Evolutionary conservation across 2,113 vertebrate genomes (phyloP).

Genomic region (Eudyptes chrysolophus): DNA sequence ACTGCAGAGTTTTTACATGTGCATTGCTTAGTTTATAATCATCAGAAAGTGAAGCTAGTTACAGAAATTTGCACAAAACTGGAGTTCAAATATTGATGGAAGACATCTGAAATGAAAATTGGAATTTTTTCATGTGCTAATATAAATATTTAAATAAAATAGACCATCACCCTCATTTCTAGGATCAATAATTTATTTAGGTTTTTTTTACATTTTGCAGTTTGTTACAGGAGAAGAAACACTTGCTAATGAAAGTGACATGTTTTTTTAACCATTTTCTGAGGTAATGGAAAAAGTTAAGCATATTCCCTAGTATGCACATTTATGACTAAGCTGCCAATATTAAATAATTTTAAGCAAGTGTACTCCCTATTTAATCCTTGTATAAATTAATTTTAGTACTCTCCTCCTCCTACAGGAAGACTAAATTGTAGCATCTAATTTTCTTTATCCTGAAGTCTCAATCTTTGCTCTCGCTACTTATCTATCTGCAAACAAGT

Average conservation of each 20-base stretch:
- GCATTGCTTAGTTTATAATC: background rate
- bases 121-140: background rate
- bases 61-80: background rate
- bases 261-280: constrained; percentile 12
- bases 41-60: background rate
- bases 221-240: constrained; percentile 62
- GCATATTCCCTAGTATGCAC: constrained; percentile 10
- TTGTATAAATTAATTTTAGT: background rate
- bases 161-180: background rate
- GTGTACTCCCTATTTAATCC: constrained; percentile 12
- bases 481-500: background rate
- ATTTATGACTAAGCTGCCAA: constrained; percentile 6
- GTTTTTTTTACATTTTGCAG: background rate
- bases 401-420: constrained; percentile 39
- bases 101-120: background rate
- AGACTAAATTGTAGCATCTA: constrained; percentile 49
- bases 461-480: background rate
- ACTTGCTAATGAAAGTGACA: constrained; percentile 21
- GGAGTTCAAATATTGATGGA: background rate
- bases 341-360: constrained; percentile 28
- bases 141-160: background rate
- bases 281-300: constrained; percentile 28
- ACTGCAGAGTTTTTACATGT: background rate
- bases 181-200: constrained; percentile 51
- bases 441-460: constrained; percentile 13